phyloP scores from a whole-genome alignment of 2,888 invertebrate species.

The Lasioglossum villosulum region DNA sequence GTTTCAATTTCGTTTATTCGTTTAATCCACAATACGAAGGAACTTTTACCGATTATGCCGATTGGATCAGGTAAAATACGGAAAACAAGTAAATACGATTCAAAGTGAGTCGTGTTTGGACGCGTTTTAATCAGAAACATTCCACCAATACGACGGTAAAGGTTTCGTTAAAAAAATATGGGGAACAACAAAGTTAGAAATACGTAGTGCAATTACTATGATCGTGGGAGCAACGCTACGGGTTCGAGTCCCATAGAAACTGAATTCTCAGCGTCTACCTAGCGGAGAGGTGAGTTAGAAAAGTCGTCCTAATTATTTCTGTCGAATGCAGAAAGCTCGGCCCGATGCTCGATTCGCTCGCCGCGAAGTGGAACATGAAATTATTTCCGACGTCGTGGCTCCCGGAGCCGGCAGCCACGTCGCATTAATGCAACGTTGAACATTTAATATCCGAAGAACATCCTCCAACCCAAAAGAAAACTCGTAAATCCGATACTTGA shows the following conservation, averaged over 20 bases:
- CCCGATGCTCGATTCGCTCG: constrained; percentile 1
- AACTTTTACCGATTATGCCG: no score
- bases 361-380: constrained; percentile 8
- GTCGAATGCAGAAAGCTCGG: constrained; percentile 3
- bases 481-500: background rate
- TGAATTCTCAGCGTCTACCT: background rate
- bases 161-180: background rate
- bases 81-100: background rate
- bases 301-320: constrained; percentile 26
- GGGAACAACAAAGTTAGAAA: background rate
- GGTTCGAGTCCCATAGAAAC: background rate
- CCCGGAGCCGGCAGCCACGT: constrained; percentile 3
- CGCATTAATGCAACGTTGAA: constrained; percentile 1
- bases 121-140: background rate
- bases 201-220: background rate
- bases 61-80: background rate
- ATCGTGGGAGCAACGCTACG: background rate
- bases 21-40: background rate
- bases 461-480: background rate
- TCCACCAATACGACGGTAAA: background rate
- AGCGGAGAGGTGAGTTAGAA: background rate
- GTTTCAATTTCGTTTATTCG: background rate
- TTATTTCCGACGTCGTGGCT: background rate
- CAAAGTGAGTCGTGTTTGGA: background rate
- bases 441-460: constrained; percentile 6